Conservation (phyloP, 2,113 vertebrate genomes). For the Vombatus ursinus region DNA sequence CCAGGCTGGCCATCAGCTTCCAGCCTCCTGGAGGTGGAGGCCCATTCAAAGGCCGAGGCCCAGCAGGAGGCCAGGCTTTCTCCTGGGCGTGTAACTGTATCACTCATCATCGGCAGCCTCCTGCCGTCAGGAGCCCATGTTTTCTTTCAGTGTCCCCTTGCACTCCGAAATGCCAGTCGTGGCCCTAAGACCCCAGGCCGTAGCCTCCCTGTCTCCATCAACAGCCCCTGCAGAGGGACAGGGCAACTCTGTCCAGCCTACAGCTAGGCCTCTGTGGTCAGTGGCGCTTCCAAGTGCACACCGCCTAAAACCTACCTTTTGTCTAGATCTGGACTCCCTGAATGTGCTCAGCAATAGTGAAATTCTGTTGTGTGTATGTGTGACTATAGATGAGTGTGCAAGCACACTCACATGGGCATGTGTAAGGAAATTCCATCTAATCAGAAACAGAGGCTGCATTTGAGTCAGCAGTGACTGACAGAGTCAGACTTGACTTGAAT, state of each 20-base stretch:
- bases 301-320: conserved; percentile 42
- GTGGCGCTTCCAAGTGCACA: conserved; percentile 40
- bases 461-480: not conserved
- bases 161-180: conserved; percentile 76
- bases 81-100: conserved; percentile 77
- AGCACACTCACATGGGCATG: too few species aligned
- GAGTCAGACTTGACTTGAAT: not conserved
- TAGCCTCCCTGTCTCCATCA: conserved; percentile 61
- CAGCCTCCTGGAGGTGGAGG: conserved; percentile 77
- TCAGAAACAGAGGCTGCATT: not conserved
- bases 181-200: conserved; percentile 74
- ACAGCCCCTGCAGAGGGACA: conserved; percentile 42
- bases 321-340: conserved; percentile 55
- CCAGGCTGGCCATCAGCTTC: conserved; percentile 76
- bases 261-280: not conserved
- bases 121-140: conserved; percentile 74
- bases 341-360: conserved; percentile 40
- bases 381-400: too few species aligned
- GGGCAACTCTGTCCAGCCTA: conserved; percentile 49
- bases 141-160: conserved; percentile 78
- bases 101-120: conserved; percentile 82
- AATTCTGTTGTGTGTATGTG: not conserved
- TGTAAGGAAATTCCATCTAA: not conserved
- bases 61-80: conserved; percentile 76
- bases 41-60: conserved; percentile 80